Evolutionary conservation across 1,140 invertebrate genomes (phyloP), one percentile per base, ranked within the genome.

Genomic region (Meloidogyne hapla): DNA sequence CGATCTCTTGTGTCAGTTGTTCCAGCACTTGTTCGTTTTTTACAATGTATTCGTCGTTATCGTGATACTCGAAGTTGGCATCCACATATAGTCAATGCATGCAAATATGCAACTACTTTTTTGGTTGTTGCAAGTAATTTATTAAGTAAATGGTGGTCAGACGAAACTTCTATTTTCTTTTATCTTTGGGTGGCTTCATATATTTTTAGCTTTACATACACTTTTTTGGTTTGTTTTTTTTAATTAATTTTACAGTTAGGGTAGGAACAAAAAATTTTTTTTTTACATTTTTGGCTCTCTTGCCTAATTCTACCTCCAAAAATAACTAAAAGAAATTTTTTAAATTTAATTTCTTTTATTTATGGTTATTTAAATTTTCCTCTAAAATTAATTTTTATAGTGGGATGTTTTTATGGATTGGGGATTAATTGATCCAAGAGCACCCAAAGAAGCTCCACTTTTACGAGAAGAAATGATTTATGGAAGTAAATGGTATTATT

Each of bases 351-450:
- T n/a, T n/a, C n/a, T n/a, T n/a, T n/a, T n/a, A n/a, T n/a, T n/a
- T n/a, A n/a, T n/a, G n/a, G 94, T 0, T 93, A 91, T 69, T 93
- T 93, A 0, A 90, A 91, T 65, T 96, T 95, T n/a, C n/a, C n/a
- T n/a, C n/a, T 87, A 92, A 93, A 0, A 94, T 94, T 82, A 28
- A 6, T 42, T 75, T n/a, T 76, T 77, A 8, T 92, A 92, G 0
- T 98, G 95, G 95, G 95, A 98, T 87, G 92, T 98, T 6, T 94
- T 94, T 88, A 95, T 98, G 93, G 95, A 98, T 91, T 98, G 95
- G 95, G 95, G 96, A 13, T 89, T 98, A n/a, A 92, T 97, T 77
- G 94, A 95, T 86, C 92, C 91, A 75, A 92, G 92, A 73, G 92
- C 93, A 15, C 85, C 85, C 10, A 86, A 83, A 67, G 85, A 87